Conservation (phyloP, 37 sponge, comb jelly and placozoan species). For the Beroe ovata region DNA sequence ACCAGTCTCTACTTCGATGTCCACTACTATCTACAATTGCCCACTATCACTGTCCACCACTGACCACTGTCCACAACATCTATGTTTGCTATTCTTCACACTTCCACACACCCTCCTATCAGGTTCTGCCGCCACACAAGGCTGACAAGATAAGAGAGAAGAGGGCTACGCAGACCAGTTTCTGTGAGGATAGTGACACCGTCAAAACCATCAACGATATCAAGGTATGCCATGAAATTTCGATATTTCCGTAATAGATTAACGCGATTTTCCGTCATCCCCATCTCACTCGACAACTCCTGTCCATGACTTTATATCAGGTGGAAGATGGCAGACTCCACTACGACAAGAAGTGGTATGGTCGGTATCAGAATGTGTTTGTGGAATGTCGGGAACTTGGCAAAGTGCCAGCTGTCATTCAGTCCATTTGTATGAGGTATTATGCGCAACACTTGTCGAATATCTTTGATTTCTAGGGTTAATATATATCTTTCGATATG, state of each 20-base stretch:
- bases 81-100: too few relatives aligned
- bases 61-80: too few relatives aligned
- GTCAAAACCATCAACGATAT: constrained; percentile 23
- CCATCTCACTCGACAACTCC: neutral
- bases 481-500: too few relatives aligned
- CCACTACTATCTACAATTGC: too few relatives aligned
- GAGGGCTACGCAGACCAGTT: constrained; percentile 20
- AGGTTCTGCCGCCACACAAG: constrained; percentile 55
- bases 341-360: constrained; percentile 64
- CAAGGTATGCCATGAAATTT: constrained; percentile 8
- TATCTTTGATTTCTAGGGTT: too few relatives aligned
- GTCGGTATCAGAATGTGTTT: constrained; percentile 64
- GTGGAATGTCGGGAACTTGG: constrained; percentile 62
- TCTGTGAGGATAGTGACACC: constrained; percentile 34
- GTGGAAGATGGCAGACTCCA: constrained; percentile 41
- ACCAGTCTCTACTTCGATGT: too few relatives aligned
- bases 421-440: constrained; percentile 54
- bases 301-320: neutral
- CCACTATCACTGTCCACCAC: too few relatives aligned
- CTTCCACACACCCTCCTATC: too few relatives aligned
- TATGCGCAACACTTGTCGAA: too few relatives aligned
- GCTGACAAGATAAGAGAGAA: constrained; percentile 47
- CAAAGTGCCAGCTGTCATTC: constrained; percentile 62
- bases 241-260: too few relatives aligned
- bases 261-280: neutral